Conservation (phyloP, 2,888 invertebrate genomes). For the Notocelia uddmanniana region DNA sequence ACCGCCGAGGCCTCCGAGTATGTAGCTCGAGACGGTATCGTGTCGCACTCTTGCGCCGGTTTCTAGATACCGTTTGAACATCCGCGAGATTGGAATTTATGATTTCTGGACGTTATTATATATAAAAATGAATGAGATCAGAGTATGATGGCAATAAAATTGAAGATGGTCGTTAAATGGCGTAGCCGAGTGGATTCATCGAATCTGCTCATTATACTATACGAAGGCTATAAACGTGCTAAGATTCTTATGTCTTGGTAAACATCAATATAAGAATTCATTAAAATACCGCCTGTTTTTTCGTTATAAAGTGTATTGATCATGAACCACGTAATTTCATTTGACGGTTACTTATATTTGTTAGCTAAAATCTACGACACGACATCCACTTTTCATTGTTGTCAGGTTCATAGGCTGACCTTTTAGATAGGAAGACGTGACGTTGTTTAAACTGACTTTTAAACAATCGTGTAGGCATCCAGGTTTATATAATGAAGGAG, state of each 20-base stretch:
- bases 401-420: constrained; percentile 4
- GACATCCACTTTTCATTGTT: constrained; percentile 14
- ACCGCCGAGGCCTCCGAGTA: constrained; percentile 53
- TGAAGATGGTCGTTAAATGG: constrained; percentile 45
- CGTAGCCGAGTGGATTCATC: not conserved
- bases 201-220: too few relatives aligned
- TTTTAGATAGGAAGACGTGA: constrained; percentile 21
- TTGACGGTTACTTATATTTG: not conserved
- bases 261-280: not conserved
- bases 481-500: not conserved
- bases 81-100: constrained; percentile 74
- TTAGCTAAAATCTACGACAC: not conserved
- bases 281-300: not conserved
- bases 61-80: constrained; percentile 69
- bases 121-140: constrained; percentile 56
- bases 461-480: not conserved
- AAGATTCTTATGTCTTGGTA: too few relatives aligned
- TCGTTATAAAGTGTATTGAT: not conserved
- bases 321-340: not conserved
- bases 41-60: constrained; percentile 66
- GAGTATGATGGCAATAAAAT: constrained; percentile 39
- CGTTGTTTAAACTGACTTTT: constrained; percentile 11
- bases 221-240: too few relatives aligned
- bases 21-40: constrained; percentile 62
- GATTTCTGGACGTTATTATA: constrained; percentile 56